These are phyloP conservation scores for Seladonia tumulorum DNA, from an alignment of 2,888 invertebrate genomes.

Conservation along the genomic window DNA sequence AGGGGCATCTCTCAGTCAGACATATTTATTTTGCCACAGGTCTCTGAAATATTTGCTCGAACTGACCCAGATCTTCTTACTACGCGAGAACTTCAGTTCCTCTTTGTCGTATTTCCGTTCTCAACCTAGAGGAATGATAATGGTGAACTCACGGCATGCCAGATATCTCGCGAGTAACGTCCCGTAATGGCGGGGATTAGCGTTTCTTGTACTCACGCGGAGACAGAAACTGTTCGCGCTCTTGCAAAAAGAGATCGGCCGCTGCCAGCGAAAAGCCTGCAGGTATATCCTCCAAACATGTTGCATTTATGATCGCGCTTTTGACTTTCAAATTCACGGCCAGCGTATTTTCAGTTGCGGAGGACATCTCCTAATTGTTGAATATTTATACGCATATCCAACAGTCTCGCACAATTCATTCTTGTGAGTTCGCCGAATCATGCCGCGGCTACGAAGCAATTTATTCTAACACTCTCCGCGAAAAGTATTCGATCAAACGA, in stretches of 20 bases:
- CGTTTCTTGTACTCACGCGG: conserved; percentile 44
- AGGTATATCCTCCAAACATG: neutral
- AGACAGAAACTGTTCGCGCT: conserved; percentile 22
- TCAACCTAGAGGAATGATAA: conserved; percentile 42
- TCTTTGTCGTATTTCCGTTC: conserved; percentile 48
- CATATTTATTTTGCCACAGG: conserved; percentile 62
- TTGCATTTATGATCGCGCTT: neutral
- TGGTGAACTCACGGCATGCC: conserved; percentile 25
- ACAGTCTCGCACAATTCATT: neutral
- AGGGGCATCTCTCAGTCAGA: conserved; percentile 25
- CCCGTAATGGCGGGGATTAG: conserved; percentile 55
- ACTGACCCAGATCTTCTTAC: conserved; percentile 55
- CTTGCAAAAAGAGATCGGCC: conserved; percentile 6
- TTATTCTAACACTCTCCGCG: neutral
- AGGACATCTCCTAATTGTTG: neutral
- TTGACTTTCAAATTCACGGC: neutral
- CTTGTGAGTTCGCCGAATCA: neutral
- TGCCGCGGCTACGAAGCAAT: neutral
- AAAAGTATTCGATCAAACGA: neutral
- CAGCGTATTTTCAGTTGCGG: neutral
- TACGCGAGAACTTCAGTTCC: conserved; percentile 50
- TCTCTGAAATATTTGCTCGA: conserved; percentile 59
- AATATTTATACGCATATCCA: neutral
- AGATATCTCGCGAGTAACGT: conserved; percentile 42
- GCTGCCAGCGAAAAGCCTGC: conserved; percentile 1